phyloP scores from a whole-genome alignment of 2,797 vertebrate species.

The Labeo calbasu region DNA sequence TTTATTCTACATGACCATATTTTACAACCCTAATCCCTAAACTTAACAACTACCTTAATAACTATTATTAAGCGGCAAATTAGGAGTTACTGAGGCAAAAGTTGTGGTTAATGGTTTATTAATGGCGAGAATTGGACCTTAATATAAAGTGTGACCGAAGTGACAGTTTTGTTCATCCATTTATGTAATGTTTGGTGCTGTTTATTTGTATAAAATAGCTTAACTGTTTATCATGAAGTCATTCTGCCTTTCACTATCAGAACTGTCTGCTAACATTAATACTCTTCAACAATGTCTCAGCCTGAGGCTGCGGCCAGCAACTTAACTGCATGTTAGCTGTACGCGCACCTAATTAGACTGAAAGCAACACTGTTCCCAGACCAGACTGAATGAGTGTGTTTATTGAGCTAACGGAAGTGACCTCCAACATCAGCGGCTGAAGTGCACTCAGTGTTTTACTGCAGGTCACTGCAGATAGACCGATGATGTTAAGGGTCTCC shows the following conservation, averaged over 20 bases:
- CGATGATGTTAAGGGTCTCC: neutral
- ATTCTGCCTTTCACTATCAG: neutral
- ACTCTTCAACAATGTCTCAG: neutral
- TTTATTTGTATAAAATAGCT: neutral
- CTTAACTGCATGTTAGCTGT: neutral
- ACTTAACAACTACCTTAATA: too few relatives aligned
- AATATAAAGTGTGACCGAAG: neutral
- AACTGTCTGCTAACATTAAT: neutral
- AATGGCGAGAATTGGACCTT: too few relatives aligned
- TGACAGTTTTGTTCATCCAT: neutral
- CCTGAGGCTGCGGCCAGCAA: neutral
- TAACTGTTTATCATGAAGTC: neutral
- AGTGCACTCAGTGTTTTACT: slow-evolving; percentile 13
- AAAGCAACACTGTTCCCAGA: slow-evolving; percentile 20
- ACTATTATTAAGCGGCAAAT: too few relatives aligned
- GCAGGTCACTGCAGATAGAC: neutral
- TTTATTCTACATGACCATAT: too few relatives aligned
- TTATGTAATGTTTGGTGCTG: neutral
- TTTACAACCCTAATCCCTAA: too few relatives aligned
- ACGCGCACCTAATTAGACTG: neutral
- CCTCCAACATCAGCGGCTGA: neutral
- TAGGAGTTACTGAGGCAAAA: too few relatives aligned
- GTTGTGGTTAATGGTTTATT: too few relatives aligned
- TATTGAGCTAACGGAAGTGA: slow-evolving; percentile 8
- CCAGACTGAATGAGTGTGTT: neutral